Evolutionary conservation across 2,888 invertebrate species (phyloP), one percentile per base, ranked within the genome.

Genomic region (Ormyrus labotus): DNA sequence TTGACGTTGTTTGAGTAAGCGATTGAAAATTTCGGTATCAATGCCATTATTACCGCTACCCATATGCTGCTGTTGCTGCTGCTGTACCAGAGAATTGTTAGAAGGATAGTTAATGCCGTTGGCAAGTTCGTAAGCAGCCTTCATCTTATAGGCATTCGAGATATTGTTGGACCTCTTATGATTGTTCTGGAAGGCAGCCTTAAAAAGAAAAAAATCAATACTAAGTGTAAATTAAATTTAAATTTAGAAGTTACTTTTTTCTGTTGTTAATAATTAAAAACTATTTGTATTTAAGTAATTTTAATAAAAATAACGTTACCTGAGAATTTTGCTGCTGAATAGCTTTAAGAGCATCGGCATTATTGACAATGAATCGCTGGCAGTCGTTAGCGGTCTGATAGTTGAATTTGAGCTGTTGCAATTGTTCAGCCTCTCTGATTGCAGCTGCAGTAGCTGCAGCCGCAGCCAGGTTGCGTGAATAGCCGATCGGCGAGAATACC

Each of bases 1-100:
- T 78, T 87, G 89, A 13, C 87, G 88, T 75, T 89, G 89, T 65
- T 89, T 88, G 82, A 89, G 84, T 19, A 90, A 81, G 11, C 87
- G 88, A 83, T 88, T 88, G 67, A 89, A 86, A 34, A 88, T 85
- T 57, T 88, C 88, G 67, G 84, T 88, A 75, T 88, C 88, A 8
- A 76, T 53, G 13, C 57, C 55, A n/a, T 72, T 7, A 80, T 67
- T 80, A 10, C 51, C 11, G 34, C 6, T 77, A 6, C 53, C n/a
- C 34, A 13, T 11, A 50, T 77, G 72, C 50, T 78, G 70, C 84
- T 79, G 50, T 86, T 83, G 76, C 34, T 72, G 70, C 65, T 86
- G 88, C 19, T 88, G 88, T 47, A 86, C 84, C 64, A 89, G 69
- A 63, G 87, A 86, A 51, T 83, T 85, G 51, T 84, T 83, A 0